Evolutionary conservation across 1,140 invertebrate genomes (phyloP).

Genomic region (Drosophila bocqueti): DNA sequence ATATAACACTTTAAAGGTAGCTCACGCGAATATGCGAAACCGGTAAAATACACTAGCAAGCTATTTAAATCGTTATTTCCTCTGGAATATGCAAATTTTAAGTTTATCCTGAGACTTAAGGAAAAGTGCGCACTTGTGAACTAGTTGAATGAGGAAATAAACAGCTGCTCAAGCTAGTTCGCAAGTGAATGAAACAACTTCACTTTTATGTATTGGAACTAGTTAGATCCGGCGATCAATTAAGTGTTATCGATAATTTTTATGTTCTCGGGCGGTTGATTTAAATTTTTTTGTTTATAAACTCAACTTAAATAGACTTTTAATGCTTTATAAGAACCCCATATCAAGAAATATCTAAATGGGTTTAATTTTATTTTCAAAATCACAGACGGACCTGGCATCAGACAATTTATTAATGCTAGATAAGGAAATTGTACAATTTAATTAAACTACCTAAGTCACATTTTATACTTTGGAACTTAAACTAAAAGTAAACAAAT

Average conservation of each 20-base stretch:
- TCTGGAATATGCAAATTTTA: background rate
- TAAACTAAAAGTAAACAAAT: background rate
- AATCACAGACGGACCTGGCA: background rate
- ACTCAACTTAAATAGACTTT: too few species aligned
- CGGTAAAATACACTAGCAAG: background rate
- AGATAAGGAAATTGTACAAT: background rate
- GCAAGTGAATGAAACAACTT: background rate
- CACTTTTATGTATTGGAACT: background rate
- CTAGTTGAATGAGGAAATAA: background rate
- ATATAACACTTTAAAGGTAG: too few species aligned
- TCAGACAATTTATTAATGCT: slow-evolving; percentile 1
- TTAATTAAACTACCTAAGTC: background rate
- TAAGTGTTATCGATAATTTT: background rate
- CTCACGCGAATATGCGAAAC: background rate
- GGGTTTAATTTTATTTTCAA: background rate
- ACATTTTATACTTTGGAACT: background rate
- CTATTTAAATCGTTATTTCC: background rate
- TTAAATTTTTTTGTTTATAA: background rate
- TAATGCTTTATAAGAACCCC: too few species aligned
- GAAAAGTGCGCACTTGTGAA: background rate
- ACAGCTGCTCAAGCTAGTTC: background rate
- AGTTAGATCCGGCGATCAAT: too few species aligned
- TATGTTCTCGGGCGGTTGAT: too few species aligned
- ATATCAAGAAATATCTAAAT: background rate
- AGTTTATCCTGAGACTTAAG: background rate